Evolutionary conservation across 2,113 vertebrate genomes (phyloP).

Genomic region (Ploceus nigricollis): DNA sequence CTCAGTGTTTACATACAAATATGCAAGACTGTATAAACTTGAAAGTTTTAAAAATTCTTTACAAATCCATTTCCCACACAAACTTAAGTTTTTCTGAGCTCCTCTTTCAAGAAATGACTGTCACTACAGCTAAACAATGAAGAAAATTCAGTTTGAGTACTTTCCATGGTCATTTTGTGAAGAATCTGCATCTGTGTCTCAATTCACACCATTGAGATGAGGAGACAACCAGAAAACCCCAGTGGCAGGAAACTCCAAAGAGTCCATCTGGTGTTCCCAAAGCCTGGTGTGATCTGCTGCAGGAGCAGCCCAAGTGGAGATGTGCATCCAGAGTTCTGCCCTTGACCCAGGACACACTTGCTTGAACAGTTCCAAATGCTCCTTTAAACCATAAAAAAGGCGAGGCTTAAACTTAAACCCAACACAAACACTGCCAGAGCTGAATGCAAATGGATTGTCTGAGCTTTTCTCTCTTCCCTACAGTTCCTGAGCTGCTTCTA

Average conservation of each 20-base stretch:
- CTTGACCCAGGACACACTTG: background rate
- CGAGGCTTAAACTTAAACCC: background rate
- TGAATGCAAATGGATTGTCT: background rate
- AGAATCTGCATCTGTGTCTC: background rate
- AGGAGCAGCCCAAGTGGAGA: background rate
- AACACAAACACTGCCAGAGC: background rate
- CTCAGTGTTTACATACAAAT: background rate
- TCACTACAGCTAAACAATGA: background rate
- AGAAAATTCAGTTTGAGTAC: background rate
- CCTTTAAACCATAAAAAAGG: background rate
- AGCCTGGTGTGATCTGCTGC: background rate
- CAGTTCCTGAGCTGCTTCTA: background rate
- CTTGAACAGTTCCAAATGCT: background rate
- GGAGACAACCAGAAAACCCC: background rate
- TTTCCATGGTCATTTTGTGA: background rate
- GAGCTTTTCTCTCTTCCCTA: background rate
- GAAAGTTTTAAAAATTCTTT: background rate
- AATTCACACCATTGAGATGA: background rate
- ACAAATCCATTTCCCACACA: background rate
- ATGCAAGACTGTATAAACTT: background rate
- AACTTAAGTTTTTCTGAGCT: background rate
- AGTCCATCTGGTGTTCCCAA: background rate
- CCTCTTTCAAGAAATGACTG: background rate
- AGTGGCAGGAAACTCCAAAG: background rate
- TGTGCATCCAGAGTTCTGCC: background rate